phyloP scores from a whole-genome alignment of 2,797 vertebrate species.

The Gallinago stenura region DNA sequence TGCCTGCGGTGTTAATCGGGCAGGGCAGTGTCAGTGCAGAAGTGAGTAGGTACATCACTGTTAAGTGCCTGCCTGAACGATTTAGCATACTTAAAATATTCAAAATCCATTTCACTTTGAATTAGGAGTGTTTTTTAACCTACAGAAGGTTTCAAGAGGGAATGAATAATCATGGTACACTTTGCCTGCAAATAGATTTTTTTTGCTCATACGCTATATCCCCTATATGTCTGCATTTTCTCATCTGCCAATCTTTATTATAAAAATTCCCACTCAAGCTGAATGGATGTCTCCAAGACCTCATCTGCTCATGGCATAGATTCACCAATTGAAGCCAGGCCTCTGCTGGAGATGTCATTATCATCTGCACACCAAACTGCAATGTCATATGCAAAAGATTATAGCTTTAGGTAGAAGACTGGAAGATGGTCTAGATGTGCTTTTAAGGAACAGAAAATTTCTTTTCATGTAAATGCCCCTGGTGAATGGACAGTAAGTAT shows the following conservation, averaged over 20 bases:
- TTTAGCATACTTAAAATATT: neutral
- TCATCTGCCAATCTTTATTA: conserved; percentile 44
- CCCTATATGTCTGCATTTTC: neutral
- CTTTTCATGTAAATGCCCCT: neutral
- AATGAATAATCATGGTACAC: neutral
- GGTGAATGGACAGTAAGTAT: neutral
- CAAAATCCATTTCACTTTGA: conserved; percentile 5
- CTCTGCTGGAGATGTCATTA: conserved; percentile 24
- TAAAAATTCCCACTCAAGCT: conserved; percentile 31
- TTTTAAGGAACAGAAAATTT: conserved; percentile 9
- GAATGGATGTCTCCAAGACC: neutral
- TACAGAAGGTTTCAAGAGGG: neutral
- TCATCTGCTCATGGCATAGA: conserved; percentile 15
- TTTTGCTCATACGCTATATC: neutral
- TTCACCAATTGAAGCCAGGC: conserved; percentile 10
- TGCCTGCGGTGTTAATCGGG: neutral
- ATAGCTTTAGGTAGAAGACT: neutral
- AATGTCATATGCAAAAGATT: conserved; percentile 7
- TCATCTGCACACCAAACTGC: neutral
- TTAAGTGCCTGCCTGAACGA: neutral
- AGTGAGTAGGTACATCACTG: neutral
- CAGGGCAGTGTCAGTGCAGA: neutral
- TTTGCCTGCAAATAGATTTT: neutral
- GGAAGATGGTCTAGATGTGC: neutral
- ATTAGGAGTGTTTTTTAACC: conserved; percentile 34